These are phyloP conservation scores for Aporophyla lueneburgensis DNA, from an alignment of 2,888 invertebrate genomes.

Conservation along the genomic window DNA sequence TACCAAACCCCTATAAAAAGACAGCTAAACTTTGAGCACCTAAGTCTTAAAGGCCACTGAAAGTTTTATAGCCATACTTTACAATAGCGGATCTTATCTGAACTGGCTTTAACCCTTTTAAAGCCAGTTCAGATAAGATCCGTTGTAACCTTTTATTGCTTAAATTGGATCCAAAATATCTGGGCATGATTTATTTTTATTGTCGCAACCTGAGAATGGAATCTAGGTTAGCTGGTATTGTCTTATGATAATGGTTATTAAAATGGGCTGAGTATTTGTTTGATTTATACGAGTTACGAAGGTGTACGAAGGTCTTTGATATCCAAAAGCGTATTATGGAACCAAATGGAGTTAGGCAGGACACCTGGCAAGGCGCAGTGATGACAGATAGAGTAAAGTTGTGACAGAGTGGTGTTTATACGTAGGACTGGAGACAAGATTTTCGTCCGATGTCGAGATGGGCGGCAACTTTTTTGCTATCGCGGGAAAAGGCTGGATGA, in stretches of 20 bases:
- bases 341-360: no score
- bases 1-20: not conserved
- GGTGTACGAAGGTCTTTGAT: no score
- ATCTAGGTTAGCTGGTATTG: constrained; percentile 19
- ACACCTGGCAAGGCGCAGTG: no score
- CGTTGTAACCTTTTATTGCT: constrained; percentile 60
- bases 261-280: not conserved
- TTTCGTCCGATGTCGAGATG: no score
- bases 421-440: no score
- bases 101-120: constrained; percentile 42
- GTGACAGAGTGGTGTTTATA: no score
- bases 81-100: constrained; percentile 62
- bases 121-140: no score
- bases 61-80: constrained; percentile 54
- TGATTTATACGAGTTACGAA: not conserved
- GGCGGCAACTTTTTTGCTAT: no score
- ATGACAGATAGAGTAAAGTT: no score
- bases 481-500: no score
- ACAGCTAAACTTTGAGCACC: constrained; percentile 31
- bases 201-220: constrained; percentile 15
- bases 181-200: constrained; percentile 50
- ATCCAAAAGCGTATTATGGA: no score
- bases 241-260: not conserved
- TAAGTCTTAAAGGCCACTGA: constrained; percentile 28
- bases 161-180: constrained; percentile 58